A percentile compares a stretch with the other conserved stretches of the same genome.
phyloP scores from a whole-genome alignment of 2,797 vertebrate species.

The Sibirionetta formosa region DNA sequence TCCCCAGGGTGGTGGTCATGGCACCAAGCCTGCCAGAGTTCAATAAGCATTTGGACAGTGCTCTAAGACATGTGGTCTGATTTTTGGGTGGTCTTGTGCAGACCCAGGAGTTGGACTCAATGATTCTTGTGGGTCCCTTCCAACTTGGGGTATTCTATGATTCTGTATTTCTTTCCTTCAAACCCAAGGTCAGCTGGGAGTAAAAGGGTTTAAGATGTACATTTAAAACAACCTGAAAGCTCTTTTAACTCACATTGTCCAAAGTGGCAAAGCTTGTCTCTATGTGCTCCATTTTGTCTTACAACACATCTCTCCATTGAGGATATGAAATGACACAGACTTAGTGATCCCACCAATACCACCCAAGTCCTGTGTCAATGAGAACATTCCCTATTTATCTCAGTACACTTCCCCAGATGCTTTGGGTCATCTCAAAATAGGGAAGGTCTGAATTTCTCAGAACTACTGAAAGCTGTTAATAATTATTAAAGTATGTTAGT shows the following conservation, averaged over 20 bases:
- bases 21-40: too few relatives aligned
- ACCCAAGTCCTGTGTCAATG: accelerated
- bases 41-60: too few relatives aligned
- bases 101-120: too few relatives aligned
- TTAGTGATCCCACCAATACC: neutral
- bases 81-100: too few relatives aligned
- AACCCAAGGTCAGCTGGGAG: neutral
- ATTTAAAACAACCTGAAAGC: neutral
- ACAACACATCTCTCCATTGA: accelerated
- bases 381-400: accelerated
- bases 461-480: neutral
- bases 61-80: too few relatives aligned
- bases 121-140: too few relatives aligned
- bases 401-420: neutral
- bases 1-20: too few relatives aligned
- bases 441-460: neutral
- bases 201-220: neutral
- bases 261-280: neutral
- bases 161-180: neutral
- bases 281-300: neutral
- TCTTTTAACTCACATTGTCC: neutral
- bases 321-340: neutral
- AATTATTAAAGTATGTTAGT: neutral
- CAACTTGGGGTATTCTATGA: too few relatives aligned
- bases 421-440: neutral